A percentile compares a stretch with the other conserved stretches of the same genome.
These are phyloP conservation scores for Blomia tropicalis DNA, from an alignment of 2,888 invertebrate genomes.

Conservation along the genomic window DNA sequence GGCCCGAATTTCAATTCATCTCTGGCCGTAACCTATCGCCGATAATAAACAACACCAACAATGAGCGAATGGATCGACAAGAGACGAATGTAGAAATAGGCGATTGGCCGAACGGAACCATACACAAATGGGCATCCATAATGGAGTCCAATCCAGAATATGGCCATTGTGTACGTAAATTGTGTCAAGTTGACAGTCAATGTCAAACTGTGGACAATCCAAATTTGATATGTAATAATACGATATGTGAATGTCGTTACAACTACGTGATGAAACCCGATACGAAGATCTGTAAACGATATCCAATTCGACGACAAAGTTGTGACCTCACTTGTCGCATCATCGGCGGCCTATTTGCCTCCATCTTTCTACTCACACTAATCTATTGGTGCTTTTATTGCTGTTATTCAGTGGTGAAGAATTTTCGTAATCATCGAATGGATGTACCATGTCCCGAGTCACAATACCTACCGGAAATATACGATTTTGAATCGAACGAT, in stretches of 20 bases:
- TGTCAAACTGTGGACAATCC: constrained; percentile 15
- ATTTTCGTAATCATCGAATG: constrained; percentile 13
- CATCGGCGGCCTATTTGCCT: constrained; percentile 22
- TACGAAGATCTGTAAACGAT: constrained; percentile 6
- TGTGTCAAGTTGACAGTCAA: constrained; percentile 2
- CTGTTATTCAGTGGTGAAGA: constrained; percentile 22
- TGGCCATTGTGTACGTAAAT: constrained; percentile 6
- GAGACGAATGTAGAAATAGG: background rate
- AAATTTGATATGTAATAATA: constrained; percentile 22
- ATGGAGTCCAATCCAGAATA: background rate
- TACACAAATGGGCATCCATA: too few species aligned
- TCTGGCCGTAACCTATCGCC: background rate
- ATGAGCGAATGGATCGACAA: background rate
- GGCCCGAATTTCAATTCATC: constrained; percentile 21
- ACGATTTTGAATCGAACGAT: constrained; percentile 10
- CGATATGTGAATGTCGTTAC: constrained; percentile 22
- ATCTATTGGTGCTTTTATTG: constrained; percentile 25
- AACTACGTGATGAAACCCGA: constrained; percentile 12
- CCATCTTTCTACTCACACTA: constrained; percentile 22
- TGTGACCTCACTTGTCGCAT: constrained; percentile 23
- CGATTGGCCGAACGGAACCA: background rate
- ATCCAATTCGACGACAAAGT: constrained; percentile 9
- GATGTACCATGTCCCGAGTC: background rate
- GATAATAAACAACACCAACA: background rate
- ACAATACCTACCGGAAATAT: background rate